Percentiles rank a stretch among this genome's conserved stretches.
phyloP scores from a whole-genome alignment of 1,140 invertebrate species.

The Drosophila carrolli region DNA sequence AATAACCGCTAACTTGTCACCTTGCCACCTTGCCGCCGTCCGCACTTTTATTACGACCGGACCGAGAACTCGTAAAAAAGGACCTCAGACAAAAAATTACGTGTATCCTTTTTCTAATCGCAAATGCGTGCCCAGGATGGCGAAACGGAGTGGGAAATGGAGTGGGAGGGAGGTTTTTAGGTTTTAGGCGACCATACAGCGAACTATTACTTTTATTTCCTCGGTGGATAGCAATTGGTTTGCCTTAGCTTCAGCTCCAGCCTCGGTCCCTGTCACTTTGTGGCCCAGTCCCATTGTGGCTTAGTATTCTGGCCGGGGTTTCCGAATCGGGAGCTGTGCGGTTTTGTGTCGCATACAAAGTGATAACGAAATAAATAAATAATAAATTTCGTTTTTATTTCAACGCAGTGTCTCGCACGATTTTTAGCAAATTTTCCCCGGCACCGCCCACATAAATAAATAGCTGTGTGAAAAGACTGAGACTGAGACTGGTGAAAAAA shows the following conservation, averaged over 20 bases:
- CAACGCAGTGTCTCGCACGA: conserved; percentile 53
- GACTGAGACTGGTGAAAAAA: conserved; percentile 5
- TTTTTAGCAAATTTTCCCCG: conserved; percentile 66
- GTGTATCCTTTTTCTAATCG: conserved; percentile 82
- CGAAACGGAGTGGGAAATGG: not conserved
- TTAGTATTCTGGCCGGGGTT: conserved; percentile 45
- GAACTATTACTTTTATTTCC: conserved; percentile 78
- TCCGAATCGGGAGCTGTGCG: conserved; percentile 12
- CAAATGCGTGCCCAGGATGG: conserved; percentile 43
- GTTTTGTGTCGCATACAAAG: conserved; percentile 74
- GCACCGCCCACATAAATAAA: conserved; percentile 61
- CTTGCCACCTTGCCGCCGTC: conserved; percentile 46
- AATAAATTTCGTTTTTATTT: conserved; percentile 81
- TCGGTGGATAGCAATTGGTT: conserved; percentile 50
- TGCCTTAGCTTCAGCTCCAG: conserved; percentile 5
- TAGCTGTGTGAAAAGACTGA: conserved; percentile 30
- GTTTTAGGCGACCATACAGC: conserved; percentile 12
- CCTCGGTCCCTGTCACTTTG: conserved; percentile 53
- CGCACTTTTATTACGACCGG: conserved; percentile 55
- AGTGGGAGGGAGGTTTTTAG: not conserved
- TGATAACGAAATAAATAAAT: conserved; percentile 82
- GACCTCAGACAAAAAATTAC: conserved; percentile 69
- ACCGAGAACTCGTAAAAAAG: conserved; percentile 58
- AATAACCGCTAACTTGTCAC: conserved; percentile 79
- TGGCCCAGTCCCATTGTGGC: conserved; percentile 51